phyloP scores from a whole-genome alignment of 2,113 vertebrate species.

The Aptenodytes patagonicus region DNA sequence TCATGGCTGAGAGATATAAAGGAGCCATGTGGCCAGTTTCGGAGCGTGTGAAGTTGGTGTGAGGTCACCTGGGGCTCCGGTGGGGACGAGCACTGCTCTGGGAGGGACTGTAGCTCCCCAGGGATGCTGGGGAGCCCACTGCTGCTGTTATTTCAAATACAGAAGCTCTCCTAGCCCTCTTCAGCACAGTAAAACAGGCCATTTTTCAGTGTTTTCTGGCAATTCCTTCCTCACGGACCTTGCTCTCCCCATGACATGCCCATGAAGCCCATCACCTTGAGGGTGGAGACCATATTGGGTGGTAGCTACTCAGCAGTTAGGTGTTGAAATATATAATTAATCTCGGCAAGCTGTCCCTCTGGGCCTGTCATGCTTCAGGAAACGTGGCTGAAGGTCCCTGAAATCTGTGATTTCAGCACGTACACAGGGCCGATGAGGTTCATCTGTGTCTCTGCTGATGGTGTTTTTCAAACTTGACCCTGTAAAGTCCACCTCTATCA shows the following conservation, averaged over 20 bases:
- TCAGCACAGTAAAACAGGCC: background rate
- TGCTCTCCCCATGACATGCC: rapidly evolving
- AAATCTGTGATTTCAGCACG: background rate
- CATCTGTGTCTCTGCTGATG: background rate
- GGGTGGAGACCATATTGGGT: background rate
- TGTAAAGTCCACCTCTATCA: background rate
- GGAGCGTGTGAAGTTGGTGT: background rate
- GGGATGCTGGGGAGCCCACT: background rate
- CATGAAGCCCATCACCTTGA: background rate
- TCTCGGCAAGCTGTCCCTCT: background rate
- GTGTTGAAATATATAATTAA: background rate
- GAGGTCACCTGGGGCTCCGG: background rate
- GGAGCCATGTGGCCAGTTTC: background rate
- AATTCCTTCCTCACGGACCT: background rate
- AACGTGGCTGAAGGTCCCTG: background rate
- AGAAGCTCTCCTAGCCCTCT: background rate
- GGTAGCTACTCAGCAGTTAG: background rate
- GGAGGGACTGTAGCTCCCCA: background rate
- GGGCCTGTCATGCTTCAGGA: background rate
- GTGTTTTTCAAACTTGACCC: background rate
- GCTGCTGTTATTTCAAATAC: background rate
- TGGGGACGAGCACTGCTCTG: background rate
- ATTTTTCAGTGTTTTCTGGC: background rate
- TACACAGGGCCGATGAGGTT: rapidly evolving
- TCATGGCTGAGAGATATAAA: background rate